Base-by-base conservation (phyloP, 2,797 vertebrate species). In the Tiaroga cobitis region DNA sequence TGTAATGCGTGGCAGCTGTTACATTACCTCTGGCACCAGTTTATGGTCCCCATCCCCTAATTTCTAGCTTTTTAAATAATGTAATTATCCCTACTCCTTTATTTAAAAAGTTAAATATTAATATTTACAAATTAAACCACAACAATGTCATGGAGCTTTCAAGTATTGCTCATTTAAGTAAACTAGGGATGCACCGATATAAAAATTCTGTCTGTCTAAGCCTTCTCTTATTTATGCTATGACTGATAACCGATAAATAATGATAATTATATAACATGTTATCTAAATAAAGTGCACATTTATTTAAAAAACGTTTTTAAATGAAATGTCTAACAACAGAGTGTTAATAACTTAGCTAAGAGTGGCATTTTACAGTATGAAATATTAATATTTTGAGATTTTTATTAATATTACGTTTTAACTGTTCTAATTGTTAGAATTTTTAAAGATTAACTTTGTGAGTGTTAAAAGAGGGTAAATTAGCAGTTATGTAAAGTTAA, bases 1-100 rank as follows among this genome's bases (percentile, higher is more conserved):
- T 72, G 39, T 39, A 77, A 7, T 41, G n/a, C 41, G 37, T 78
- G 34, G 54, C 54, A 39, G 24, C 51, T 39, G 75, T 77, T 77
- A 77, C 75, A 41, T 77, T 16, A 26, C 6, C 39, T 56, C 6
- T 76, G 32, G 15, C 11, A 3, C 1, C 19, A 34, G n/a, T 4
- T 8, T 39, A 56, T 13, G n/a, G 15, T 21, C 49, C 13, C 69
- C n/a, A 11, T 69, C 21, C 15, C 8, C n/a, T 43, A 73, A 73
- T 73, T 18, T 73, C 8, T 49, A 49, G 41, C 70, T 49, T 49
- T 73, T 49, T 29, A 19, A 73, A 29, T 29, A 49, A 19, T 32
- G 24, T 3, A 70, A 70, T 70, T 41, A 70, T 41, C 37, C 68
- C 24, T n/a, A n/a, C 49, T 49, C 16, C 16, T 26, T 49, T 46